Percentiles rank a stretch among this genome's conserved stretches.
These are phyloP conservation scores for Rynchops niger DNA, from an alignment of 2,113 vertebrate species.

Conservation along the genomic window DNA sequence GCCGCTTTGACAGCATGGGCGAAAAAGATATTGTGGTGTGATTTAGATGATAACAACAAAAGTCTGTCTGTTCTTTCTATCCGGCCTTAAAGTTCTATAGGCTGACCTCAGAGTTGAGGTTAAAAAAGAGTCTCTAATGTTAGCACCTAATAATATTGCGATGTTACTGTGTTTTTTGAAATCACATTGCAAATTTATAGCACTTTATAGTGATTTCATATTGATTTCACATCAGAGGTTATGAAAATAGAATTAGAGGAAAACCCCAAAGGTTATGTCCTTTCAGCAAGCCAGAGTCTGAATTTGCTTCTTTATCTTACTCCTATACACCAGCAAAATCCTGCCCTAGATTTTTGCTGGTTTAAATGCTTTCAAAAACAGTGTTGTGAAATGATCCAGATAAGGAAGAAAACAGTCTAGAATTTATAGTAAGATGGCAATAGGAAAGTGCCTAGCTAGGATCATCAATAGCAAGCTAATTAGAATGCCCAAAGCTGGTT, in stretches of 20 bases:
- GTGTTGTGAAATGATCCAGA: background rate
- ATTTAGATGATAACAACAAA: background rate
- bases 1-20: background rate
- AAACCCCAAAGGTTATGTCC: background rate
- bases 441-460: background rate
- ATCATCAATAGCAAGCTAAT: background rate
- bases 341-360: background rate
- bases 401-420: background rate
- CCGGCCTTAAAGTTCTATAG: background rate
- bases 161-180: background rate
- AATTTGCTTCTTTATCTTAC: background rate
- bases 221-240: constrained; percentile 22
- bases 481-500: background rate
- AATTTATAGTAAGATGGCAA: background rate
- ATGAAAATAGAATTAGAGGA: background rate
- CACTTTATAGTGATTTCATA: background rate
- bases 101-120: background rate
- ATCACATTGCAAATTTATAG: background rate
- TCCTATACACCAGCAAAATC: background rate
- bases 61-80: background rate
- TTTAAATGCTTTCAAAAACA: background rate
- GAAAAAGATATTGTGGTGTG: background rate
- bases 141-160: background rate
- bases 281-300: background rate
- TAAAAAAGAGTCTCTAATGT: background rate